Conservation (phyloP, 1,140 invertebrate species). For the Araneus ventricosus region DNA sequence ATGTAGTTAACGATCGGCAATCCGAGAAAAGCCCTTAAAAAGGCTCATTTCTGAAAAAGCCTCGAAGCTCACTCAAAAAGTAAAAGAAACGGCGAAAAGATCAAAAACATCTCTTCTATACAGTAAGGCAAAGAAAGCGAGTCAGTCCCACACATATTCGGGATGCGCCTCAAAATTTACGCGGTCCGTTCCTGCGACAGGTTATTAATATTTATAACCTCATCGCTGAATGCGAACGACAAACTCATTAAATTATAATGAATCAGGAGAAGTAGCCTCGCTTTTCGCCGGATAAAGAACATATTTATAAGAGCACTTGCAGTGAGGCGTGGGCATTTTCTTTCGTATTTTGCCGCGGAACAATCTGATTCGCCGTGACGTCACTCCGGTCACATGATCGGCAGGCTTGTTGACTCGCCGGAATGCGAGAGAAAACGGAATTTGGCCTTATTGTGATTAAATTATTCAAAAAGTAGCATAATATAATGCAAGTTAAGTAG, state of each 20-base stretch:
- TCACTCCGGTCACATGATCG: slow-evolving; percentile 56
- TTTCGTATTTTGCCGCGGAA: slow-evolving; percentile 57
- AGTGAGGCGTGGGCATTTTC: background rate
- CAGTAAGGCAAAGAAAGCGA: no score
- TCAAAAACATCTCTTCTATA: no score
- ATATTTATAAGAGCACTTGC: background rate
- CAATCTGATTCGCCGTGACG: slow-evolving; percentile 35
- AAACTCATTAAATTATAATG: slow-evolving; percentile 75
- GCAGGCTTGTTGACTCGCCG: no score
- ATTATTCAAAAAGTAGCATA: background rate
- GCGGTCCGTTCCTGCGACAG: slow-evolving; percentile 45
- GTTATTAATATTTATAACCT: slow-evolving; percentile 74
- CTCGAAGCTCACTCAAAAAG: no score
- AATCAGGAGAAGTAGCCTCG: slow-evolving; percentile 26
- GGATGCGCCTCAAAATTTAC: slow-evolving; percentile 61
- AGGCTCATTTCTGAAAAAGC: no score
- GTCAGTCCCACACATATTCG: background rate
- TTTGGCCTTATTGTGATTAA: background rate
- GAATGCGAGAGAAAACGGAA: no score
- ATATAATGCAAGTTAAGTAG: no score
- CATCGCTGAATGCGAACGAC: slow-evolving; percentile 61
- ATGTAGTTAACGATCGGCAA: no score
- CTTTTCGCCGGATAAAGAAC: background rate
- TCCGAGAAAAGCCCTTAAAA: no score
- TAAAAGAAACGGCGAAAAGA: no score